Conservation (phyloP, 2,888 invertebrate species). For the Rhaphigaster nebulosa region DNA sequence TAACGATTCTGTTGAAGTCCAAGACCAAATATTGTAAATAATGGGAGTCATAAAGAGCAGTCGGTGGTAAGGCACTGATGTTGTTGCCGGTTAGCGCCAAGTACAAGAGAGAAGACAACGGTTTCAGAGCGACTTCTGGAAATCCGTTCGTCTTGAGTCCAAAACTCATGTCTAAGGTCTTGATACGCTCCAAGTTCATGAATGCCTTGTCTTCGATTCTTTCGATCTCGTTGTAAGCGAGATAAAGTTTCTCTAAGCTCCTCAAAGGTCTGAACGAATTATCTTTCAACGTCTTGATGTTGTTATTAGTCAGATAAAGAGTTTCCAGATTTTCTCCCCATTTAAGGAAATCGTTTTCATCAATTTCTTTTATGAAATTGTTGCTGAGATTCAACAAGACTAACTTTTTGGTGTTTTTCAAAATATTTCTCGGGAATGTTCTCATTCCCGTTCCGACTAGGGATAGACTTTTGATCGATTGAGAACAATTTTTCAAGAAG, state of each 20-base stretch:
- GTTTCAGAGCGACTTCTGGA: conserved; percentile 82
- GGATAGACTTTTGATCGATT: conserved; percentile 81
- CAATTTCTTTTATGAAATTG: conserved; percentile 80
- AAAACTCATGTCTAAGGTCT: conserved; percentile 88
- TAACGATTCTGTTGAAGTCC: conserved; percentile 85
- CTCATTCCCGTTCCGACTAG: conserved; percentile 85
- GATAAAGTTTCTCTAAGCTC: conserved; percentile 86
- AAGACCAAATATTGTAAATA: conserved; percentile 85
- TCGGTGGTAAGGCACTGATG: conserved; percentile 79
- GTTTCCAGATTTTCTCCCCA: conserved; percentile 87
- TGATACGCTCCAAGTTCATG: conserved; percentile 80
- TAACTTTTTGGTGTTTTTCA: conserved; percentile 80
- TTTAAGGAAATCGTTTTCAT: conserved; percentile 76
- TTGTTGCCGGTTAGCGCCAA: conserved; percentile 90
- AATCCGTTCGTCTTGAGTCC: conserved; percentile 82
- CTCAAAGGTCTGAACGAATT: conserved; percentile 81
- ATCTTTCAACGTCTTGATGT: conserved; percentile 78
- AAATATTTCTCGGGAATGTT: conserved; percentile 78
- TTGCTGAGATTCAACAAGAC: conserved; percentile 89
- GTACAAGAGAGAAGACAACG: conserved; percentile 84
- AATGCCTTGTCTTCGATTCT: conserved; percentile 87
- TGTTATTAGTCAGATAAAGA: conserved; percentile 85
- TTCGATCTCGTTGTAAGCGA: conserved; percentile 91
- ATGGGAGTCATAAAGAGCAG: conserved; percentile 78
- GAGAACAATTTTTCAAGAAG: conserved; percentile 69